Base-by-base conservation (phyloP, 2,888 invertebrate species). In the Hylaea fasciaria region DNA sequence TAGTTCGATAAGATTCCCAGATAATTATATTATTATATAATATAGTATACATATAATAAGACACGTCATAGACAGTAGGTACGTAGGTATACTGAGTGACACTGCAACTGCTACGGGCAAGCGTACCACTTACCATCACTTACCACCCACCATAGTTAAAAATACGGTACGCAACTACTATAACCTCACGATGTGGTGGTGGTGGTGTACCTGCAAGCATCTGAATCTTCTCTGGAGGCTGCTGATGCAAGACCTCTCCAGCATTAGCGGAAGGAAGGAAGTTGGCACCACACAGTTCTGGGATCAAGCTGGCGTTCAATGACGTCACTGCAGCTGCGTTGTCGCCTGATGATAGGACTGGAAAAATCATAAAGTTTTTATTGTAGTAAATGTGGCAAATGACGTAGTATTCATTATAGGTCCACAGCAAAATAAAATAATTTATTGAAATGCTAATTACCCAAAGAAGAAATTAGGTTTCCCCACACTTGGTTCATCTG, bases 401-500 rank as follows among this genome's bases (percentile, higher is more conserved):
- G n/a, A n/a, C n/a, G n/a, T n/a, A 35, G 5, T 11, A 7, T 35
- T 35, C 22, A 22, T 5, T 2, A 22, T 22, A 22, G 28, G 32
- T 32, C 22, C 32, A 32, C 32, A 32, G 32, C 32, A 32, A 32
- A 1, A 9, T 1, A 32, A 28, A 7, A 32, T 10, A 9, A 32
- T 0, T 2, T 1, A 7, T 9, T 9, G 1, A 1, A 32, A 1
- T 32, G 1, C 0, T 53, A 60, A 86, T 80, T 76, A 94, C 94
- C 93, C 48, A 93, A 68, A 0, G 94, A 95, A 12, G 95, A 94
- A 44, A 95, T 94, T 28, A 95, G 87, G 72, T 95, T 95, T 0
- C 95, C 95, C 93, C 94, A 94, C 22, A 95, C 93, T 86, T 95
- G 94, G 67, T 95, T 94, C 72, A 94, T 91, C 78, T 95, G 95